Percentiles rank a stretch among this genome's conserved stretches.
These are phyloP conservation scores for Egretta garzetta DNA, from an alignment of 2,113 vertebrate species.

Conservation along the genomic window DNA sequence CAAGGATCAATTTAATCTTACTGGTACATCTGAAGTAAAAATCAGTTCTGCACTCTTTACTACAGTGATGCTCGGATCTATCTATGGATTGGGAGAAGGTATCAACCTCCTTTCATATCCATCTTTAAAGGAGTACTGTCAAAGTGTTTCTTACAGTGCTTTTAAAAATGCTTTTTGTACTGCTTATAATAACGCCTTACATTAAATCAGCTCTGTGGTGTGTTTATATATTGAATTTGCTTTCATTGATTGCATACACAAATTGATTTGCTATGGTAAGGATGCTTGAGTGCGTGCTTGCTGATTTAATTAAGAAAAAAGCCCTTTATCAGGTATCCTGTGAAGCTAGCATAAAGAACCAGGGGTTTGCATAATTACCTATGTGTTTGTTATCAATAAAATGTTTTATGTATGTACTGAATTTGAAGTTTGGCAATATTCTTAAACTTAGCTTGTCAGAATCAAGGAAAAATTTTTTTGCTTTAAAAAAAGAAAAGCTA, in stretches of 20 bases:
- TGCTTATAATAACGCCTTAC: neutral
- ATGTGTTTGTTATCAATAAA: neutral
- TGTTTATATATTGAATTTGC: slow-evolving; percentile 45
- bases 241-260: slow-evolving; percentile 27
- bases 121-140: neutral
- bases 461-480: neutral
- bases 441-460: slow-evolving; percentile 13
- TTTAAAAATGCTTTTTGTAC: slow-evolving; percentile 28
- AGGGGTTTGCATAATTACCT: slow-evolving; percentile 15
- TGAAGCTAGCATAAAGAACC: slow-evolving; percentile 15
- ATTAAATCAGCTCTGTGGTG: neutral
- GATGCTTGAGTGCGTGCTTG: slow-evolving; percentile 11
- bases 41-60: neutral
- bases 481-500: neutral
- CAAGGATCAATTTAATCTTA: slow-evolving; percentile 47
- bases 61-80: neutral
- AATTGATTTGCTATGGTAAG: slow-evolving; percentile 32
- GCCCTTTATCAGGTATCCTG: slow-evolving; percentile 10
- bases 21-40: slow-evolving; percentile 20
- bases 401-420: neutral
- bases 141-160: neutral
- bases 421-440: neutral
- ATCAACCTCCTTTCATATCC: neutral
- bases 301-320: slow-evolving; percentile 59
- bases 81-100: slow-evolving; percentile 13